Percentiles rank a stretch among this genome's conserved stretches.
phyloP scores from a whole-genome alignment of 2,888 invertebrate genomes.

The Dynastes maya region DNA sequence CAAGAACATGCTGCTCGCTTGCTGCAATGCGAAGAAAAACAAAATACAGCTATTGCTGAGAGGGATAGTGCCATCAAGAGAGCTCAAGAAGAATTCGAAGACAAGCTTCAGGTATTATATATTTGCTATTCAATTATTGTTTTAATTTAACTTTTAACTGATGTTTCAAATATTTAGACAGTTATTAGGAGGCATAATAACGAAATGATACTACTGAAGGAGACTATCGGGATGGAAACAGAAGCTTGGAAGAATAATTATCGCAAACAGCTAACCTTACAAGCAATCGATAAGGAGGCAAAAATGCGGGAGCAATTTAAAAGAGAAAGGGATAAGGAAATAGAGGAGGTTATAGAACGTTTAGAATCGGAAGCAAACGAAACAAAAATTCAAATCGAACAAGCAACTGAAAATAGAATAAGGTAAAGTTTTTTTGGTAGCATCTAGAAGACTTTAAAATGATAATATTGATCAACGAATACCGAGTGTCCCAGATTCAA shows the following conservation, averaged over 20 bases:
- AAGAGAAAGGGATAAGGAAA: conserved; percentile 84
- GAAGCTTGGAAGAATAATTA: conserved; percentile 78
- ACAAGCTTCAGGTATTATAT: conserved; percentile 69
- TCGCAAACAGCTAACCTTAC: conserved; percentile 75
- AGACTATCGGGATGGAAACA: conserved; percentile 76
- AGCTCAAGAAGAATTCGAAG: conserved; percentile 71
- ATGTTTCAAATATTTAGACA: conserved; percentile 60
- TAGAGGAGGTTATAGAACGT: conserved; percentile 81
- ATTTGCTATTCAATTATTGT: background rate
- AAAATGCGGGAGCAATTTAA: conserved; percentile 81
- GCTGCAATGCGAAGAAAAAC: conserved; percentile 71
- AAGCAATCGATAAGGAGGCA: conserved; percentile 78
- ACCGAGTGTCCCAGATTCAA: too few relatives aligned
- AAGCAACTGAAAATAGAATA: conserved; percentile 73
- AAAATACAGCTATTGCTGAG: conserved; percentile 69
- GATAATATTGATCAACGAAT: too few relatives aligned
- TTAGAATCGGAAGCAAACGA: conserved; percentile 79
- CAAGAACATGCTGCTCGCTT: conserved; percentile 70
- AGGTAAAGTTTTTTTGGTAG: conserved; percentile 55
- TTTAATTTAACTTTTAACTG: background rate
- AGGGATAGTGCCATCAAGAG: conserved; percentile 71
- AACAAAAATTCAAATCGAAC: conserved; percentile 74
- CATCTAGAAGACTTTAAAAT: too few relatives aligned
- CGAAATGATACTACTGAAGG: conserved; percentile 74
- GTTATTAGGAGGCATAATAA: conserved; percentile 71